A percentile compares a stretch with the other conserved stretches of the same genome.
Conservation (phyloP, 1,140 invertebrate genomes). For the Drosophila punjabiensis region DNA sequence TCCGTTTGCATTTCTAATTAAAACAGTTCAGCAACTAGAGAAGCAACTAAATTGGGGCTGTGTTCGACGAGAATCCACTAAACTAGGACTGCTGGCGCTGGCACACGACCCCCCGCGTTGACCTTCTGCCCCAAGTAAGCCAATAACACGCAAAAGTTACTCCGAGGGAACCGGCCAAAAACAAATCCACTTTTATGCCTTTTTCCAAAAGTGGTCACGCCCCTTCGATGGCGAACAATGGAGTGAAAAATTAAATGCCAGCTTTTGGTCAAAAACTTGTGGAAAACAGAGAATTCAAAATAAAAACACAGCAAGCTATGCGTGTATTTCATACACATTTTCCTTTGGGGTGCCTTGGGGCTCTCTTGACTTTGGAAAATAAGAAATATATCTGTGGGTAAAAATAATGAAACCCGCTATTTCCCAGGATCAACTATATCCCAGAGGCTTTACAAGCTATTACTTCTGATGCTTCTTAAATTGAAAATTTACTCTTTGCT, state of each 20-base stretch:
- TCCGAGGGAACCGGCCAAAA: constrained; percentile 1
- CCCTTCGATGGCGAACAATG: constrained; percentile 5
- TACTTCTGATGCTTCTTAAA: not conserved
- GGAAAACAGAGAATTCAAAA: not conserved
- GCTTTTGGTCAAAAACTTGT: not conserved
- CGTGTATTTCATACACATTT: not conserved
- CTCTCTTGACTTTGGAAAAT: not conserved
- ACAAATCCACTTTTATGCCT: constrained; percentile 16
- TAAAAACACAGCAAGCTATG: not conserved
- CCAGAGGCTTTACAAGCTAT: not conserved
- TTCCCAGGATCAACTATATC: not conserved
- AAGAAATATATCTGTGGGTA: not conserved
- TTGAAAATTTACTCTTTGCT: constrained; percentile 9
- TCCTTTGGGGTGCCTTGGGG: not conserved
- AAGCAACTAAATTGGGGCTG: constrained; percentile 27
- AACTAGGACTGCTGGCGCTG: constrained; percentile 9
- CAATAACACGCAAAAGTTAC: constrained; percentile 40
- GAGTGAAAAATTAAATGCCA: constrained; percentile 1
- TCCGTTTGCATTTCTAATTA: constrained; percentile 73
- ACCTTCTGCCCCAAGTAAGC: constrained; percentile 30
- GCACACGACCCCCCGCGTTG: constrained; percentile 9
- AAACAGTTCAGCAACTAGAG: constrained; percentile 36
- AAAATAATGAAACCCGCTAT: not conserved
- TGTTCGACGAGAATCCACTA: constrained; percentile 11
- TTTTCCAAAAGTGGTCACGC: constrained; percentile 28